phyloP scores from a whole-genome alignment of 2,113 vertebrate species.

The Odontesthes bonariensis region DNA sequence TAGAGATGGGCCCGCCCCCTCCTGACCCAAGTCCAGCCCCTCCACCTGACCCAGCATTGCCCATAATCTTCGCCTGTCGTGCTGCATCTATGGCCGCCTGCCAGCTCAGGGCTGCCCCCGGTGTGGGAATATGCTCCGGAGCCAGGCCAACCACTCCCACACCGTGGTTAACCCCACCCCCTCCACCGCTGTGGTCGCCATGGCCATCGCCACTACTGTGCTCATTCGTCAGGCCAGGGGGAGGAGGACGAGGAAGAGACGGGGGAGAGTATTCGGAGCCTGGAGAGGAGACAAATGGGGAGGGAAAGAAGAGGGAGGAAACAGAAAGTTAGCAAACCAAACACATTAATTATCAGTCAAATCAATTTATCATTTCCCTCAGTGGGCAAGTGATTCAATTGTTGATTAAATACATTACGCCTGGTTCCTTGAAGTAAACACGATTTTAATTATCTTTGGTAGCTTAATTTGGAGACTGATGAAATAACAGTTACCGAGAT shows the following conservation, averaged over 20 bases:
- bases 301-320: constrained; percentile 5
- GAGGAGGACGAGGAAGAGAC: constrained; percentile 81
- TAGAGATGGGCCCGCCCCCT: constrained; percentile 92
- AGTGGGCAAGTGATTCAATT: constrained; percentile 5
- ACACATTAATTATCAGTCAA: constrained; percentile 1
- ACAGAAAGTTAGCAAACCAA: constrained; percentile 28
- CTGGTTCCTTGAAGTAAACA: not conserved
- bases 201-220: constrained; percentile 77
- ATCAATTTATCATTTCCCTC: not conserved
- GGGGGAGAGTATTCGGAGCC: constrained; percentile 98
- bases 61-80: constrained; percentile 97
- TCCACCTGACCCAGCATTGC: constrained; percentile 77
- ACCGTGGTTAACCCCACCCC: constrained; percentile 72
- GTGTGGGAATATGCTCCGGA: constrained; percentile 93
- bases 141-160: constrained; percentile 90
- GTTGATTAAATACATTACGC: constrained; percentile 10
- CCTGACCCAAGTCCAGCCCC: constrained; percentile 68
- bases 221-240: constrained; percentile 88
- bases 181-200: constrained; percentile 70
- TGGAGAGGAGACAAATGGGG: constrained; percentile 53
- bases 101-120: constrained; percentile 96
- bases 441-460: constrained; percentile 22
- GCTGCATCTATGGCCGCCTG: constrained; percentile 98
- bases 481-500: constrained; percentile 29
- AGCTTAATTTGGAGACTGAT: constrained; percentile 30